Conservation (phyloP, 2,113 vertebrate species). For the Cromileptes altivelis region DNA sequence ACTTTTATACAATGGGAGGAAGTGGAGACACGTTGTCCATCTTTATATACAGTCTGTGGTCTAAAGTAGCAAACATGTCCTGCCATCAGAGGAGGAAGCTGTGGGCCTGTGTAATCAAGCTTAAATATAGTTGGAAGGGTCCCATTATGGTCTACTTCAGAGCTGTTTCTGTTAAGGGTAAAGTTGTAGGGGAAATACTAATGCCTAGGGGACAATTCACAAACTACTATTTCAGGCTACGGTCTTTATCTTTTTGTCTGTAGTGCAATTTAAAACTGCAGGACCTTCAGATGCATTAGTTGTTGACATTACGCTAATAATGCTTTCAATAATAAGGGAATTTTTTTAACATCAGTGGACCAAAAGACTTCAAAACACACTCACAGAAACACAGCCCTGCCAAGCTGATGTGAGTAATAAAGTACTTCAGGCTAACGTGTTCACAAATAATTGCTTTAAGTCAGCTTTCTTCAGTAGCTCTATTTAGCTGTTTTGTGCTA, state of each 20-base stretch:
- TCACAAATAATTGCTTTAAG: background rate
- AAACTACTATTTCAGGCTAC: too few relatives aligned
- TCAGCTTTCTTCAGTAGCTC: background rate
- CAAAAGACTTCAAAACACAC: too few relatives aligned
- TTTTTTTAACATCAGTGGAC: too few relatives aligned
- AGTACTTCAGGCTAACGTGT: background rate
- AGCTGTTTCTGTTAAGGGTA: background rate
- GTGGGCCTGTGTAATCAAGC: background rate
- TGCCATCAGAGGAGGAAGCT: conserved; percentile 12
- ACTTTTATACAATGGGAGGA: too few relatives aligned
- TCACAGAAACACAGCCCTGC: background rate
- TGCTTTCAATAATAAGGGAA: background rate
- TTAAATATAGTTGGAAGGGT: background rate
- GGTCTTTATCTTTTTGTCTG: background rate
- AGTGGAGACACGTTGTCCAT: too few relatives aligned
- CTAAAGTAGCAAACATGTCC: background rate
- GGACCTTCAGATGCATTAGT: background rate
- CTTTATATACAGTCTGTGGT: background rate
- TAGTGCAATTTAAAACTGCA: background rate
- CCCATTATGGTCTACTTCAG: background rate
- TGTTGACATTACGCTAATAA: background rate
- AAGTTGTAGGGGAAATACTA: background rate
- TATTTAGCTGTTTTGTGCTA: background rate
- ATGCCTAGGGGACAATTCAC: background rate
- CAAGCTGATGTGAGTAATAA: background rate